These are phyloP conservation scores for Diadema setosum DNA, from an alignment of 35 echinoderm and acorn worm species.

Conservation along the genomic window DNA sequence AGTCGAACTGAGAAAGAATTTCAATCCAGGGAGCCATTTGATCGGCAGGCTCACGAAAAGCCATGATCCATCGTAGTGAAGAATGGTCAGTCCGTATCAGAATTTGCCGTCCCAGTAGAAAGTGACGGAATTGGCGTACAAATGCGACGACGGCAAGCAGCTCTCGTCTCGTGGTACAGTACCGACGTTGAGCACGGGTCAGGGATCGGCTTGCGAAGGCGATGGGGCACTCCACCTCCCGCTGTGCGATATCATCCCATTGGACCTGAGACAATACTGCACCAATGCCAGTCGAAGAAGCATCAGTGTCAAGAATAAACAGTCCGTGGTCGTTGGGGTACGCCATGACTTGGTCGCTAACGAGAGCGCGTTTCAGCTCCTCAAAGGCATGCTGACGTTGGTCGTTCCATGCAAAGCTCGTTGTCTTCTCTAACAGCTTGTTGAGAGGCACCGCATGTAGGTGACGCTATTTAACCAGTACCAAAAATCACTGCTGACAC, in stretches of 20 bases:
- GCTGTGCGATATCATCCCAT: neutral
- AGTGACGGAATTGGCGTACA: conserved; percentile 11
- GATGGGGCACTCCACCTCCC: neutral
- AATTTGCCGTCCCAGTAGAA: conserved; percentile 3
- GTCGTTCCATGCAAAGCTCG: too few species aligned
- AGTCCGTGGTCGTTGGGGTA: too few species aligned
- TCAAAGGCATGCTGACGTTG: too few species aligned
- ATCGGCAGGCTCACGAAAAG: conserved; percentile 21
- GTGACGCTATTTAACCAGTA: too few species aligned
- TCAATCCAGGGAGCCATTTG: conserved; percentile 34
- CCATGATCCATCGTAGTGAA: conserved; percentile 16
- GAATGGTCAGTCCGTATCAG: conserved; percentile 33
- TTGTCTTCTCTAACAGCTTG: too few species aligned
- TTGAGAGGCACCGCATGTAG: too few species aligned
- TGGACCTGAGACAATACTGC: conserved; percentile 18
- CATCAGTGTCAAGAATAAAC: too few species aligned
- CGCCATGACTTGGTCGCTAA: too few species aligned
- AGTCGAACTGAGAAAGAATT: conserved; percentile 23
- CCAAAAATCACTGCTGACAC: too few species aligned
- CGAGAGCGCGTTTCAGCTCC: too few species aligned
- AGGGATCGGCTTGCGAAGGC: conserved; percentile 12
- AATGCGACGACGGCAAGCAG: too few species aligned
- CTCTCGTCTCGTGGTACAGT: conserved; percentile 27
- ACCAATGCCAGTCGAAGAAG: too few species aligned
- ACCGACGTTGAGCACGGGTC: neutral